Percentiles rank a stretch among this genome's conserved stretches.
Conservation (phyloP, 35 echinoderm and acorn worm species). For the Ophioderma brevispina region DNA sequence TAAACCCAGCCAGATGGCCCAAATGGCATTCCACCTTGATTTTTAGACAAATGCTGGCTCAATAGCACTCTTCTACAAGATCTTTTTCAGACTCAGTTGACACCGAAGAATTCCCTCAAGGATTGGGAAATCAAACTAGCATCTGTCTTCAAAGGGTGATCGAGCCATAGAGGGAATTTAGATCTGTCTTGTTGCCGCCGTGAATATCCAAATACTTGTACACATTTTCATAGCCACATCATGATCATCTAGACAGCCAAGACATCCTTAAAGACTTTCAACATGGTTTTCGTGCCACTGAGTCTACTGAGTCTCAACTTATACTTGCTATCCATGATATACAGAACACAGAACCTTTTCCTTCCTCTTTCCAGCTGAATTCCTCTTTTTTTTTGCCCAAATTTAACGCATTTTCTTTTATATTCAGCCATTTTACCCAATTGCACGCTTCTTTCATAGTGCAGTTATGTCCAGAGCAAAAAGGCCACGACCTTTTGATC, state of each 20-base stretch:
- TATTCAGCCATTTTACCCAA: too few species aligned
- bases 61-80: slow-evolving; percentile 26
- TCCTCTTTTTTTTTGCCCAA: too few species aligned
- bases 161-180: slow-evolving; percentile 13
- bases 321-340: slow-evolving; percentile 43
- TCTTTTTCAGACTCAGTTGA: slow-evolving; percentile 50
- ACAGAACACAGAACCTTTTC: too few species aligned
- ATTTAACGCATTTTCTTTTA: too few species aligned
- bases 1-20: slow-evolving; percentile 37
- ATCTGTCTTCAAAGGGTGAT: slow-evolving; percentile 31
- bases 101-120: slow-evolving; percentile 27
- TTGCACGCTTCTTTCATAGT: too few species aligned
- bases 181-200: slow-evolving; percentile 44
- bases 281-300: slow-evolving; percentile 37
- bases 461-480: too few species aligned
- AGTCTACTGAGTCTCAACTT: slow-evolving; percentile 20
- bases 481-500: too few species aligned
- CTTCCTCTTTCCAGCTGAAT: too few species aligned
- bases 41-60: slow-evolving; percentile 24
- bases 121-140: slow-evolving; percentile 38
- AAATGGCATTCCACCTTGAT: slow-evolving; percentile 33
- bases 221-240: slow-evolving; percentile 48
- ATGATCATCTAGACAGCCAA: slow-evolving; percentile 45
- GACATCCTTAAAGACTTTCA: slow-evolving; percentile 18
- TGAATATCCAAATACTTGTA: slow-evolving; percentile 27